A percentile compares a stretch with the other conserved stretches of the same genome.
Evolutionary conservation across 2,113 vertebrate genomes (phyloP).

Genomic region (Scortum barcoo): DNA sequence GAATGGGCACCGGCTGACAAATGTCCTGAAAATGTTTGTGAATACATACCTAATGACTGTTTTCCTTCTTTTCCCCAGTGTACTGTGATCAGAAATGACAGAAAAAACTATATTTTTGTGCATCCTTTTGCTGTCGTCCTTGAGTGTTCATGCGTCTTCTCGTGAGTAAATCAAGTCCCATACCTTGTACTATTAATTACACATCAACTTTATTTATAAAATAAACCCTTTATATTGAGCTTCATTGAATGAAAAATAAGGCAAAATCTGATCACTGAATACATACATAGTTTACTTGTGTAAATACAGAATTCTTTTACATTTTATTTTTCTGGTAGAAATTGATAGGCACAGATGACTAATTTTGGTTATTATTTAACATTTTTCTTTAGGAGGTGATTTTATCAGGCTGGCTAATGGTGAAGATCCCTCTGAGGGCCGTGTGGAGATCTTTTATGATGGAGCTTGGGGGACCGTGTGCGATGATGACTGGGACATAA

Average conservation of each 20-base stretch:
- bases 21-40: background rate
- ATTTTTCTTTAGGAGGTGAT: constrained; percentile 13
- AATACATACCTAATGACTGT: background rate
- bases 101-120: background rate
- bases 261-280: background rate
- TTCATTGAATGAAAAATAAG: too few relatives aligned
- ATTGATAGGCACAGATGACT: too few relatives aligned
- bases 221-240: too few relatives aligned
- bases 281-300: background rate
- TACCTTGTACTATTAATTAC: too few relatives aligned
- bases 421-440: constrained; percentile 34
- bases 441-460: constrained; percentile 56
- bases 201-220: too few relatives aligned
- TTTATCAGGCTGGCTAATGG: constrained; percentile 21
- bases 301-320: background rate
- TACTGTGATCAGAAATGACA: constrained; percentile 21
- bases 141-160: constrained; percentile 1
- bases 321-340: background rate
- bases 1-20: background rate
- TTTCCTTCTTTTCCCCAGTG: background rate
- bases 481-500: constrained; percentile 34
- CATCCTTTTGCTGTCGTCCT: constrained; percentile 30
- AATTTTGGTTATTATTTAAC: background rate
- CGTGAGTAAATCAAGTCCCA: constrained; percentile 59
- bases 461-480: constrained; percentile 59